These are phyloP conservation scores for Dasyornis broadbenti DNA, from an alignment of 2,113 vertebrate species.

Conservation along the genomic window DNA sequence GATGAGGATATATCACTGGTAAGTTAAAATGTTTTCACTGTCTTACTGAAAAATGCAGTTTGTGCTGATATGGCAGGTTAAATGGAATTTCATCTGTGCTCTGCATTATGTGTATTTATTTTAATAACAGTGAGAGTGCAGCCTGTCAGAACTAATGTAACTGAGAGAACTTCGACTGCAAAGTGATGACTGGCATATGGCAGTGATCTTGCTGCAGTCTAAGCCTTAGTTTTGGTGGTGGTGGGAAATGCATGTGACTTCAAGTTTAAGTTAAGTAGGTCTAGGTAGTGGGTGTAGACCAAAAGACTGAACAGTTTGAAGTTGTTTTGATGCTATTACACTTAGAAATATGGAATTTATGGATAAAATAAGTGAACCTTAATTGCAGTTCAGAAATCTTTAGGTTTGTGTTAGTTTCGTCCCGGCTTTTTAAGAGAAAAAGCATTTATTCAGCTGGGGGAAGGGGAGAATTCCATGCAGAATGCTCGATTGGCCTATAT, in stretches of 20 bases:
- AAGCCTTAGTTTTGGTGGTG: neutral
- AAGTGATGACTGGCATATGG: neutral
- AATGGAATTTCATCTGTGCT: neutral
- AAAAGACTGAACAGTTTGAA: neutral
- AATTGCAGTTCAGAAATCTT: neutral
- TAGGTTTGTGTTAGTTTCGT: neutral
- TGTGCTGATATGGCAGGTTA: neutral
- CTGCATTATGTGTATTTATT: neutral
- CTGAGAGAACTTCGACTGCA: neutral
- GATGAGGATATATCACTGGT: constrained; percentile 99
- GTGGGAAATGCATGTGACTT: neutral
- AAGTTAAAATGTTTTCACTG: constrained; percentile 73
- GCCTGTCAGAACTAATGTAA: neutral
- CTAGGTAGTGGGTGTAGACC: neutral
- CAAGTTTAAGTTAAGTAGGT: neutral
- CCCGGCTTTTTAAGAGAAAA: neutral
- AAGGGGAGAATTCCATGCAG: neutral
- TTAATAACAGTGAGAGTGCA: neutral
- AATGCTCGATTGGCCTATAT: neutral
- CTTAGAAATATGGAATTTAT: neutral
- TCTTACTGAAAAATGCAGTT: neutral
- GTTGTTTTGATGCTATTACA: neutral
- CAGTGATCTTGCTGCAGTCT: neutral
- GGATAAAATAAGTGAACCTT: neutral
- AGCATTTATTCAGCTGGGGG: neutral